phyloP scores from a whole-genome alignment of 2,888 invertebrate species.

The Hirtodrosophila trivittata region DNA sequence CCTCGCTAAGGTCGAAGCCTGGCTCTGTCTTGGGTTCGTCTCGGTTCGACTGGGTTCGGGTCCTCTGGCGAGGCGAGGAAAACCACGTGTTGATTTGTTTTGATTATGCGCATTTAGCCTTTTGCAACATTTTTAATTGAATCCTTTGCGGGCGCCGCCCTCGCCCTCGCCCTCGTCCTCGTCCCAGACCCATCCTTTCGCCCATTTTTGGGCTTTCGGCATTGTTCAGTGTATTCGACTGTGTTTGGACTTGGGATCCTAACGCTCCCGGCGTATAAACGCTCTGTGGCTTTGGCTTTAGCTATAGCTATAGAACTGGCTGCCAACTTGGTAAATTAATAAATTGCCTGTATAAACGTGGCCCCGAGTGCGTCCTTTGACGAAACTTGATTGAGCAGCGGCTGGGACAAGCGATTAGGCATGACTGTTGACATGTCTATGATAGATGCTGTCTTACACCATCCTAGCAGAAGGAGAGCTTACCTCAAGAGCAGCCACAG shows the following conservation, averaged over 20 bases:
- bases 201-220: conserved; percentile 27
- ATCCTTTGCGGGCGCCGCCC: conserved; percentile 52
- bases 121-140: conserved; percentile 63
- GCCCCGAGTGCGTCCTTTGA: conserved; percentile 57
- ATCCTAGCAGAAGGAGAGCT: not conserved
- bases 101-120: conserved; percentile 82
- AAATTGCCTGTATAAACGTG: conserved; percentile 75
- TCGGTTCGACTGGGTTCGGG: conserved; percentile 26
- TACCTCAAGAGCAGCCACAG: not conserved
- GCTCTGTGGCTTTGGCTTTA: conserved; percentile 57
- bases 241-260: conserved; percentile 16
- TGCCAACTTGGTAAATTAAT: conserved; percentile 70
- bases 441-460: conserved; percentile 54
- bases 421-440: conserved; percentile 48
- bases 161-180: conserved; percentile 3
- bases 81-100: conserved; percentile 84
- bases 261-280: conserved; percentile 62
- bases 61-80: conserved; percentile 51
- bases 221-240: conserved; percentile 4
- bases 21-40: not conserved
- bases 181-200: not conserved
- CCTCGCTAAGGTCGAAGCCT: conserved; percentile 21
- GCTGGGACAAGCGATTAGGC: conserved; percentile 46
- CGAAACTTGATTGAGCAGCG: conserved; percentile 65
- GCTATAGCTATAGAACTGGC: conserved; percentile 6